Base-by-base conservation (phyloP, 2,113 vertebrate genomes). In the Bos javanicus region DNA sequence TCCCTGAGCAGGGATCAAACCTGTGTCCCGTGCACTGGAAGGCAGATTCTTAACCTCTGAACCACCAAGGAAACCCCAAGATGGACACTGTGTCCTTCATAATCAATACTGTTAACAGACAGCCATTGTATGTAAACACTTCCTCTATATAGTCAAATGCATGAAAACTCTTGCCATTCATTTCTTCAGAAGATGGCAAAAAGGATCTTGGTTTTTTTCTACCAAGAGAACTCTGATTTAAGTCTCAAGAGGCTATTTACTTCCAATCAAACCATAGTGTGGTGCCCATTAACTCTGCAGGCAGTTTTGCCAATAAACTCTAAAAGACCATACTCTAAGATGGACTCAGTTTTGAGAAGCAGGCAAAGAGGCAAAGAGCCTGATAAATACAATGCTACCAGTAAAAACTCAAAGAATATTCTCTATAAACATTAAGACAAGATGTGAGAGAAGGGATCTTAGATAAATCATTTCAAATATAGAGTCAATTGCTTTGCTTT, bases 401-500 rank as follows among this genome's bases (percentile, higher is more conserved):
- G 95, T 95, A 97, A 97, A 96, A 97, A 95, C 87, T 50, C 90
- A 36, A 96, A 93, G 94, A 98, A 98, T 98, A 98, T 97, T 98
- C 62, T 97, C 90, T 97, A 95, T 59, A 97, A 96, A 97, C 57
- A 92, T 97, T 97, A 97, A 94, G 97, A 60, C 82, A 97, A 98
- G 98, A 98, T 97, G 98, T 74, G 96, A 98, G 92, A 96, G 48
- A 98, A 98, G 98, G 98, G 94, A 97, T 98, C 96, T 98, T 98
- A 98, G 98, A 98, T 99, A 99, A 99, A 98, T 99, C 98, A 98
- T 98, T 93, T 99, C 89, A 97, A 97, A 98, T 97, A 98, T 95
- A 98, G 97, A 98, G 98, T 97, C 95, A 98, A 98, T 93, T 98
- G 98, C 98, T 98, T 99, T 98, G 97, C 96, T 98, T 98, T 98